These are phyloP conservation scores for Lepus americanus DNA, from an alignment of 2,113 vertebrate species.

Conservation along the genomic window DNA sequence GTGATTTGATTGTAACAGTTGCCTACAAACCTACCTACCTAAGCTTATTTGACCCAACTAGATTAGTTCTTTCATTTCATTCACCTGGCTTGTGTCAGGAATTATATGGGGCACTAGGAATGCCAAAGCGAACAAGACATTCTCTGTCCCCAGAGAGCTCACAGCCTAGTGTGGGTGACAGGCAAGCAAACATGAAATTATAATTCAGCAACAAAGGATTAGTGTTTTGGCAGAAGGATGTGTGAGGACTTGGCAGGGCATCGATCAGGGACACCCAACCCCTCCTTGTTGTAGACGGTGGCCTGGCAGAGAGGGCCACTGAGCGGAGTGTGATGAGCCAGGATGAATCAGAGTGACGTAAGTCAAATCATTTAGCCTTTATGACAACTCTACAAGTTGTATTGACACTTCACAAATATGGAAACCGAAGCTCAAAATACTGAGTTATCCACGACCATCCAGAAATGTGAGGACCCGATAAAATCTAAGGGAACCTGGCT, in stretches of 20 bases:
- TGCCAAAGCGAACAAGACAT: not conserved
- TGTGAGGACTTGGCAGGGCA: not conserved
- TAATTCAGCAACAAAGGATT: conserved; percentile 2
- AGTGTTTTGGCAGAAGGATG: not conserved
- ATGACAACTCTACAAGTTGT: not conserved
- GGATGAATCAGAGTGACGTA: not conserved
- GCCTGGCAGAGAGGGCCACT: not conserved
- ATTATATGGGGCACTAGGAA: not conserved
- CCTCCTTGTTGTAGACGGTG: not conserved
- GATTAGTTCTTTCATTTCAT: not conserved
- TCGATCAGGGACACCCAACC: not conserved
- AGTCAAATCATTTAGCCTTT: not conserved
- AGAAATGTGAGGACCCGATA: not conserved
- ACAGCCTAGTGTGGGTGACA: not conserved
- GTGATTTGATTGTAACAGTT: not conserved
- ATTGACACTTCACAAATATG: not conserved
- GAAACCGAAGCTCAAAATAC: not conserved
- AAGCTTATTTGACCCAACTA: not conserved
- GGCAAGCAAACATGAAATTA: not conserved
- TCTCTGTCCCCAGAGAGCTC: not conserved
- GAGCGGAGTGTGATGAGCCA: not conserved
- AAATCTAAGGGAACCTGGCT: not conserved
- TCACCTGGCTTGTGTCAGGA: not conserved
- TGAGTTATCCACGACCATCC: not conserved
- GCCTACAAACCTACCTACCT: not conserved